Percentiles rank a stretch among this genome's conserved stretches.
Conservation (phyloP, 2,113 vertebrate genomes). For the Scopus umbretta region DNA sequence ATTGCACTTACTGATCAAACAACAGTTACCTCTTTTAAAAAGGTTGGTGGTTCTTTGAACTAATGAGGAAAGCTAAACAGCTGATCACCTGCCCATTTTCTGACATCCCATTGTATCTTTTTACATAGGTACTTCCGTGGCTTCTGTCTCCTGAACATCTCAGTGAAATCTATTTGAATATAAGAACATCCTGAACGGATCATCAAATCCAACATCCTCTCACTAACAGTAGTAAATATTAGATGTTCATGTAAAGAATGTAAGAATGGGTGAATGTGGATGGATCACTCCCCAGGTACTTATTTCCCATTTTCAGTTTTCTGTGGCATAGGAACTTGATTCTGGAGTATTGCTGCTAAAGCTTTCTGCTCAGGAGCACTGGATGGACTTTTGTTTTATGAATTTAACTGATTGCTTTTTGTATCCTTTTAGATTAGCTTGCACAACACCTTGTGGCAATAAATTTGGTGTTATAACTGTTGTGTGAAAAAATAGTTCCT, state of each 20-base stretch:
- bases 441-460: background rate
- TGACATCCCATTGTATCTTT: background rate
- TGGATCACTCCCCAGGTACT: background rate
- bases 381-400: background rate
- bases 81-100: background rate
- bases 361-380: background rate
- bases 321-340: background rate
- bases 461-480: background rate
- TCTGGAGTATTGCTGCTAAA: background rate
- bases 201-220: background rate
- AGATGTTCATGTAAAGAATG: background rate
- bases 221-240: background rate
- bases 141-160: background rate
- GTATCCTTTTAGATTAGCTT: background rate
- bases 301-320: background rate
- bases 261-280: background rate
- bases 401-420: background rate
- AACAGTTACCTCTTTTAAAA: background rate
- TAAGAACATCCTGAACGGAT: background rate
- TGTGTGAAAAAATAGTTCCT: background rate
- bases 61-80: background rate
- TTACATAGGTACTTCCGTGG: background rate
- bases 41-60: background rate
- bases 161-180: background rate
- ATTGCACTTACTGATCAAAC: background rate